Evolutionary conservation across 1,140 invertebrate species (phyloP).

Genomic region (Lasioglossum baleicum): DNA sequence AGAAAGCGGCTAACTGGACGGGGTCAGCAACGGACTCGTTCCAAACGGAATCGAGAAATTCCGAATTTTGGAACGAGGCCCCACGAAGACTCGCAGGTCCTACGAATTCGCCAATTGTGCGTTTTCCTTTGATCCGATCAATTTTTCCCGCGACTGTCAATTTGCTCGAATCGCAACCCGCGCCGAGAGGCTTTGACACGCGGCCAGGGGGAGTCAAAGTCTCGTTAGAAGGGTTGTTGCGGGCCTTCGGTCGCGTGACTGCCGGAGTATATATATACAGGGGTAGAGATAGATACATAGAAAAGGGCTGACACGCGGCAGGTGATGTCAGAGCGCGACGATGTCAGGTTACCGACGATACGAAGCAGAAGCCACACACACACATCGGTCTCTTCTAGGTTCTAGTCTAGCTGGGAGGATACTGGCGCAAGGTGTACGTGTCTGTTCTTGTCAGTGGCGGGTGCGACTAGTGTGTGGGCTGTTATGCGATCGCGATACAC

Average conservation of each 20-base stretch:
- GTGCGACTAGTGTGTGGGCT: conserved; percentile 28
- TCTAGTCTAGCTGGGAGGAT: conserved; percentile 21
- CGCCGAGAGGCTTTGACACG: neutral
- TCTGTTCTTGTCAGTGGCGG: conserved; percentile 30
- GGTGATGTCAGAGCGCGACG: conserved; percentile 22
- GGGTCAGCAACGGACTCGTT: neutral
- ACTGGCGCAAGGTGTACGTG: conserved; percentile 33
- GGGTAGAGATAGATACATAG: neutral
- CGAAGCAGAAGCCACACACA: conserved; percentile 55
- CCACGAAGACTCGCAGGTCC: no score
- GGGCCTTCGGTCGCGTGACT: conserved; percentile 69
- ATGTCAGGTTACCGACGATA: neutral
- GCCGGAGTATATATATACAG: neutral
- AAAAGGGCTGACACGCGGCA: neutral
- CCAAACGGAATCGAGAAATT: neutral
- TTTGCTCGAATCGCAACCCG: no score
- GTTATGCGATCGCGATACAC: conserved; percentile 41
- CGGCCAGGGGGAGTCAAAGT: neutral
- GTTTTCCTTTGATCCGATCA: no score
- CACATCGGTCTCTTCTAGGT: conserved; percentile 35
- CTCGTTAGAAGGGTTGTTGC: conserved; percentile 38
- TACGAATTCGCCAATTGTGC: no score
- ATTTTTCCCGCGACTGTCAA: no score
- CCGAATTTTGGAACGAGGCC: no score
- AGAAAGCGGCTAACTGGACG: neutral